Conservation (phyloP, 2,888 invertebrate genomes). For the Microctonus hyperodae region DNA sequence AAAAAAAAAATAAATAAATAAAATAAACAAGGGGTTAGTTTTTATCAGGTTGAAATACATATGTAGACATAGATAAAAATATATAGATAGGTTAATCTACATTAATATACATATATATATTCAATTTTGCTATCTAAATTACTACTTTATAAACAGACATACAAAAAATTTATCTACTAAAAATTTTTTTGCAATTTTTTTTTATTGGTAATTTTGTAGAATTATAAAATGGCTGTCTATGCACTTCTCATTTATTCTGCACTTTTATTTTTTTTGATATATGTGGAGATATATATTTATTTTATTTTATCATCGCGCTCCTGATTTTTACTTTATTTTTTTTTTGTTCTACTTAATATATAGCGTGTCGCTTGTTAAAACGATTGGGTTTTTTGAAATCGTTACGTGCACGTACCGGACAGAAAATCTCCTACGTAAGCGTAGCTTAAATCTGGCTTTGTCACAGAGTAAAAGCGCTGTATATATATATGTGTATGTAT, state of each 20-base stretch:
- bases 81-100: background rate
- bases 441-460: conserved; percentile 55
- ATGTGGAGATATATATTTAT: too few species aligned
- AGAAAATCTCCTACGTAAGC: conserved; percentile 52
- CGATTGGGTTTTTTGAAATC: conserved; percentile 39
- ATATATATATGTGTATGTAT: conserved; percentile 4
- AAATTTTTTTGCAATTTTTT: too few species aligned
- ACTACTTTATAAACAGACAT: background rate
- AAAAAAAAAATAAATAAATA: too few species aligned
- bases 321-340: background rate
- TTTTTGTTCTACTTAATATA: conserved; percentile 1
- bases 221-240: too few species aligned
- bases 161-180: too few species aligned
- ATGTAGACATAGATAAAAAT: background rate
- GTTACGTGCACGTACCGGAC: conserved; percentile 32
- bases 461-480: conserved; percentile 37
- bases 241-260: too few species aligned
- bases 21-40: background rate
- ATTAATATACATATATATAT: background rate
- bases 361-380: conserved; percentile 32
- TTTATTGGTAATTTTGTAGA: too few species aligned
- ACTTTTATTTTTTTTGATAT: too few species aligned
- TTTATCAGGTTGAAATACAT: background rate
- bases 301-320: too few species aligned
- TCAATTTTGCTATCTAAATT: background rate